Base-by-base conservation (phyloP, 2,888 invertebrate genomes). In the Priocnemis perturbator region DNA sequence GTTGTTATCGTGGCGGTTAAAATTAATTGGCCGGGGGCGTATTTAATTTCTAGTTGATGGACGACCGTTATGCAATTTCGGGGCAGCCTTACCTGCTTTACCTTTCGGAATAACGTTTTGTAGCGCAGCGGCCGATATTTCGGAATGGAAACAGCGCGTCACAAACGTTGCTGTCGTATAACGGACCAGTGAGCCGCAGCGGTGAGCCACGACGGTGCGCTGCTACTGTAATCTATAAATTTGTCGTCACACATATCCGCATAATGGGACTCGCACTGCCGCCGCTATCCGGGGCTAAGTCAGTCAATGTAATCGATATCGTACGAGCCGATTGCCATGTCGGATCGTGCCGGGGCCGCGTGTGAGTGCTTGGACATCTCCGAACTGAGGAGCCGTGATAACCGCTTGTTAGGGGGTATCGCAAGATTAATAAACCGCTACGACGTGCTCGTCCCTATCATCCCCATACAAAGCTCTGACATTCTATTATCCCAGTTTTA, bases 1-100 rank as follows among this genome's bases (percentile, higher is more conserved):
- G 65, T 72, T 48, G 26, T 44, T 50, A 37, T 15, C 47, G 52
- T 20, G n/a, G 52, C 62, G 37, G 64, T 60, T 60, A 58, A 70
- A 75, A 70, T 73, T 73, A 73, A 73, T 75, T 68, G 70, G 50
- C 66, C 50, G 68, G 60, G 59, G 50, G 53, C 64, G 55, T 56
- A 64, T 78, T 70, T 62, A 63, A 70, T 66, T 67, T 57, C 64
- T 50, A 62, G 56, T 50, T 19, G 3, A 30, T 15, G 45, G 48
- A 57, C 45, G 37, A 52, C 60, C 47, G 58, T 67, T 44, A 48
- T 23, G 19, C 21, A 52, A 67, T 53, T 11, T 11, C 37, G 30
- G 11, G 17, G 20, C 2, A 11, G 58, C 37, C 37, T 37, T 37
- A 37, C 37, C 37, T 37, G 37, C 37, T 37, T 37, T 37, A 9